These are phyloP conservation scores for Sebastes taczanowskii DNA, from an alignment of 2,797 vertebrate species.

Conservation along the genomic window DNA sequence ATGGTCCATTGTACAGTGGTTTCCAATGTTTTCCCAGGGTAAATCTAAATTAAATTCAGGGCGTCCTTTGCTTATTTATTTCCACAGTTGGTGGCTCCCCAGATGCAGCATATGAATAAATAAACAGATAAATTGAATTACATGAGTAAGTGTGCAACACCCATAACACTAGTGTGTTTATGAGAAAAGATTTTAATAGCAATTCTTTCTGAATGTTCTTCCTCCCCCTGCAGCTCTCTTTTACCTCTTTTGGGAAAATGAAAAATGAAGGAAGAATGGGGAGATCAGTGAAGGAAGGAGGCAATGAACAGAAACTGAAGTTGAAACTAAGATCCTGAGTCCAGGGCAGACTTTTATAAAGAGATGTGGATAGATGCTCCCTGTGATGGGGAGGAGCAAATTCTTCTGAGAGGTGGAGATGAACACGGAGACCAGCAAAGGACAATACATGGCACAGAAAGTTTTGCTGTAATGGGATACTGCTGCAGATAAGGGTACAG, in stretches of 20 bases:
- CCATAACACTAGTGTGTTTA: not conserved
- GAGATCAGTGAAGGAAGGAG: not conserved
- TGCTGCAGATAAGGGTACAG: constrained; percentile 51
- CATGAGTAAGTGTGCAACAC: constrained; percentile 20
- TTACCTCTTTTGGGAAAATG: not conserved
- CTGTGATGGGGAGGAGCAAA: not conserved
- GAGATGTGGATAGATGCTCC: not conserved
- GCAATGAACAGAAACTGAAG: not conserved
- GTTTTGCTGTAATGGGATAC: constrained; percentile 43
- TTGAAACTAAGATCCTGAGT: not conserved
- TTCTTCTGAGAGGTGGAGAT: not conserved
- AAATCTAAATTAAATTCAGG: constrained; percentile 23
- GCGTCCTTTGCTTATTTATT: constrained; percentile 3
- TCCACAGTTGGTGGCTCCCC: constrained; percentile 7
- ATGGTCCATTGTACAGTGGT: not conserved
- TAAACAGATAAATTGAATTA: constrained; percentile 20
- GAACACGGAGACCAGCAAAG: constrained; percentile 8
- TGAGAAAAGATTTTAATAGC: not conserved
- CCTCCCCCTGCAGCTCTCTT: not conserved
- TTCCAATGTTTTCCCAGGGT: not conserved
- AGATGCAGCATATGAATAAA: constrained; percentile 30
- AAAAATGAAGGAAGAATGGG: not conserved
- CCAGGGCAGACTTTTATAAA: not conserved
- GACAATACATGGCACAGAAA: constrained; percentile 18
- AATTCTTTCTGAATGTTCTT: not conserved